Evolutionary conservation across 2,113 vertebrate genomes (phyloP), one percentile per base, ranked within the genome.

Genomic region (Haemorhous mexicanus): DNA sequence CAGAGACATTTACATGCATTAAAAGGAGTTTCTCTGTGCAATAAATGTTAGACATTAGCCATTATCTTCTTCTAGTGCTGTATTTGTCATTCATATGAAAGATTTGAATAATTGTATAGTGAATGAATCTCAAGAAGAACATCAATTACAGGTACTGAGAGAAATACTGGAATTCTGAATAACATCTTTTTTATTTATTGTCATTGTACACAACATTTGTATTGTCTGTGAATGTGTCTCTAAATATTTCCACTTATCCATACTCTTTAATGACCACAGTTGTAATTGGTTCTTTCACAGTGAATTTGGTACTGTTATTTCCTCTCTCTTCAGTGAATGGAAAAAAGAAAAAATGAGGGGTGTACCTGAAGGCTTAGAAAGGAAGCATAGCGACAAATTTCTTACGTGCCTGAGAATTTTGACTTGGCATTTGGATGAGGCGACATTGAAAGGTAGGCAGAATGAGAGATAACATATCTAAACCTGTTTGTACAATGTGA

Each of bases 1-100:
- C 41, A 93, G 68, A 97, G 79, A 93, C 64, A 91, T 61, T 94
- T 95, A 82, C 52, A 91, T 89, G 47, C 87, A 90, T 93, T 96
- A 92, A 93, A 96, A 93, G 18, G 37, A 68, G 9, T 79, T 96
- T 94, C 74, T 96, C 62, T 16, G 16, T 85, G 63, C 55, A 93
- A 63, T 97, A 93, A 85, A 82, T 64, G 63, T 90, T 93, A 82
- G 79, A 87, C 47, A 49, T 82, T 95, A 93, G 47, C 30, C 72
- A 89, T 74, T 75, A 95, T 88, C 83, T 95, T 96, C 59, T 92
- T 87, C 87, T 80, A 87, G 49, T 76, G 75, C 43, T 92, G 16
- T 35, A 68, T 86, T 94, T 88, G 35, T 70, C 72, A 87, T 92
- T 95, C n/a, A 52, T 77, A 68, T 58, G 41, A 61, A 87, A 80